Evolutionary conservation across 2,888 invertebrate genomes (phyloP).

Genomic region (Salticus scenicus): DNA sequence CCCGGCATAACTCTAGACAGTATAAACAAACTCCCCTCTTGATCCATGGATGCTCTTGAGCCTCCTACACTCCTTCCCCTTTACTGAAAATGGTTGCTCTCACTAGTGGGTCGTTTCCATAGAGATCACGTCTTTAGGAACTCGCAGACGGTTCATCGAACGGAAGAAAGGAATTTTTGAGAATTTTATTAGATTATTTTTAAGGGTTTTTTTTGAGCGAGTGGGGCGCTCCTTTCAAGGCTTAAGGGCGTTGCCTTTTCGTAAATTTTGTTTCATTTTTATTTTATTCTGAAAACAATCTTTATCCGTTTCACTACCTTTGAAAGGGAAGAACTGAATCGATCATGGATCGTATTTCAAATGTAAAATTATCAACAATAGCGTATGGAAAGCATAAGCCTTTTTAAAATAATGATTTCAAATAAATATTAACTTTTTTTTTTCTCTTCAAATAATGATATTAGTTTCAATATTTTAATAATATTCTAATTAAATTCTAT

Average conservation of each 20-base stretch:
- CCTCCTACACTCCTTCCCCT: not conserved
- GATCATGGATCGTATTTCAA: too few relatives aligned
- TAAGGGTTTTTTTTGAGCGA: not conserved
- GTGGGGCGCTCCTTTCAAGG: not conserved
- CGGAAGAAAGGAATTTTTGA: constrained; percentile 20
- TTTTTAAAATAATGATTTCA: too few relatives aligned
- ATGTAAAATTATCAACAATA: too few relatives aligned
- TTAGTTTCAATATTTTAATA: too few relatives aligned
- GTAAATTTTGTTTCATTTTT: not conserved
- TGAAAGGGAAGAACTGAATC: too few relatives aligned
- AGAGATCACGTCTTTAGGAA: constrained; percentile 1
- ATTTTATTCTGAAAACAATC: not conserved
- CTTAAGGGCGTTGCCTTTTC: not conserved
- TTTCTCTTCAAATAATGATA: too few relatives aligned
- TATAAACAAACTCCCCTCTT: not conserved
- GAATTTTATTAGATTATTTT: constrained; percentile 5
- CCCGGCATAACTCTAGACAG: too few relatives aligned
- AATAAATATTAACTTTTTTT: too few relatives aligned
- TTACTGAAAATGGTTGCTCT: not conserved
- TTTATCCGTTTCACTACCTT: too few relatives aligned
- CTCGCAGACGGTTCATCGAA: constrained; percentile 53
- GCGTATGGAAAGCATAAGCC: too few relatives aligned
- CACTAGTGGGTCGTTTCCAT: not conserved
- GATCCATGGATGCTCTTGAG: not conserved
- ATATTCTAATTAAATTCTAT: too few relatives aligned